A percentile compares a stretch with the other conserved stretches of the same genome.
Conservation (phyloP, 2,113 vertebrate species). For the Trachemys scripta region DNA sequence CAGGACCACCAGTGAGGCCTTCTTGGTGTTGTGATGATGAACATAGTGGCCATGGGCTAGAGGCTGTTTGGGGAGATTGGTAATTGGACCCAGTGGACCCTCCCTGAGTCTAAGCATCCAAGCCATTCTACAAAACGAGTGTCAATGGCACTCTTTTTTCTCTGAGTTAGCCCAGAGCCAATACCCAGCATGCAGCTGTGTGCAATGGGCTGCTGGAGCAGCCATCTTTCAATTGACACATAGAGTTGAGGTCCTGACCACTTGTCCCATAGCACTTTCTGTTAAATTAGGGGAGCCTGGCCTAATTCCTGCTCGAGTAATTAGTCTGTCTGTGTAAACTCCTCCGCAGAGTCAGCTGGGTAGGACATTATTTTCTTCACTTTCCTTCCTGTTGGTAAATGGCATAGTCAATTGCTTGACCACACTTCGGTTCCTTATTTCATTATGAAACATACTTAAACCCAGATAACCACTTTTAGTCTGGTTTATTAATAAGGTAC, state of each 20-base stretch:
- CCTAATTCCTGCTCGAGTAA: too few species aligned
- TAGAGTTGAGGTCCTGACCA: background rate
- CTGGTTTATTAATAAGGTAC: too few species aligned
- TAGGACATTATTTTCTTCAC: too few species aligned
- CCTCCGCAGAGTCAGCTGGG: too few species aligned
- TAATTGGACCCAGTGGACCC: background rate
- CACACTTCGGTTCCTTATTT: too few species aligned
- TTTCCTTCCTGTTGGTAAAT: too few species aligned
- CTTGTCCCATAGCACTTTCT: background rate
- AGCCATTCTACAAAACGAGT: accelerated
- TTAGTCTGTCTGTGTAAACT: too few species aligned
- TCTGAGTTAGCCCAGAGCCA: background rate
- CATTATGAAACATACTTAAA: too few species aligned
- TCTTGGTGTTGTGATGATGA: accelerated
- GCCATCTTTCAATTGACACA: background rate
- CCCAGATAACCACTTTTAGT: too few species aligned
- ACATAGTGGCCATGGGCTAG: background rate
- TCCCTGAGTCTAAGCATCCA: background rate
- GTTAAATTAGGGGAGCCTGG: background rate
- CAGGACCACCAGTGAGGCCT: background rate
- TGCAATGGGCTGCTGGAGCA: background rate
- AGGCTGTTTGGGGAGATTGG: background rate
- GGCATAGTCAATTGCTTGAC: too few species aligned
- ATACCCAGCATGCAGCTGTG: accelerated
- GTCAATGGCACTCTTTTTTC: background rate